Evolutionary conservation across 2,888 invertebrate species (phyloP).

Genomic region (Meiosimyza platycephala): DNA sequence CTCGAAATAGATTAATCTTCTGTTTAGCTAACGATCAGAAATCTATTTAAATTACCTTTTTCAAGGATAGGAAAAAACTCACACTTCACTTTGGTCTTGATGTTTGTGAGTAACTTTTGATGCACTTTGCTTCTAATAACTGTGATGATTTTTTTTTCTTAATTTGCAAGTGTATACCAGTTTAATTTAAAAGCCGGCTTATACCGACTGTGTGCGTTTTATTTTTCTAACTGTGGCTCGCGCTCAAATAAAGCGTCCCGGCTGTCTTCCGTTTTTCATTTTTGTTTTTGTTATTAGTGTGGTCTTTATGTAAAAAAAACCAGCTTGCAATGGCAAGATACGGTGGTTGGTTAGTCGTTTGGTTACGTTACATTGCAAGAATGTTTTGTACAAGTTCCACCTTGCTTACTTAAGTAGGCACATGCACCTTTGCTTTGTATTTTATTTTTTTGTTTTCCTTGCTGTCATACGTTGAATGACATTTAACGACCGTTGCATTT

Average conservation of each 20-base stretch:
- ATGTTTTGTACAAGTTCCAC: conserved; percentile 22
- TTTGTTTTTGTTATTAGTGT: neutral
- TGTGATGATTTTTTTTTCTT: no score
- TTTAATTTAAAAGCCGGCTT: neutral
- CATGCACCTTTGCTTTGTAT: neutral
- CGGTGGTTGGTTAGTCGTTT: conserved; percentile 7
- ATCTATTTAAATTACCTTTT: no score
- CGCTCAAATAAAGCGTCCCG: conserved; percentile 4
- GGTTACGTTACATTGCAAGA: neutral
- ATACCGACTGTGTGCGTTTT: neutral
- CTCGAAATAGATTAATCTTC: no score
- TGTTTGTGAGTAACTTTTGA: no score
- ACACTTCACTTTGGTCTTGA: no score
- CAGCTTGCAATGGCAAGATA: conserved; percentile 2
- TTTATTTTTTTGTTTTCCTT: neutral
- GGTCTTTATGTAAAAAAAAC: neutral
- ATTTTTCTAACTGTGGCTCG: neutral
- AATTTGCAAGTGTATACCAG: no score
- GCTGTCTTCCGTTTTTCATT: conserved; percentile 12
- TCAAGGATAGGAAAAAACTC: no score
- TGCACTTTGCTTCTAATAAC: neutral
- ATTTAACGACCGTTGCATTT: conserved; percentile 34
- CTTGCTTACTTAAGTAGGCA: conserved; percentile 13
- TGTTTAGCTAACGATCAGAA: no score
- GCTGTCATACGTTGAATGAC: neutral